phyloP scores from a whole-genome alignment of 2,888 invertebrate species.

The Lepidocyrtoides sp. region DNA sequence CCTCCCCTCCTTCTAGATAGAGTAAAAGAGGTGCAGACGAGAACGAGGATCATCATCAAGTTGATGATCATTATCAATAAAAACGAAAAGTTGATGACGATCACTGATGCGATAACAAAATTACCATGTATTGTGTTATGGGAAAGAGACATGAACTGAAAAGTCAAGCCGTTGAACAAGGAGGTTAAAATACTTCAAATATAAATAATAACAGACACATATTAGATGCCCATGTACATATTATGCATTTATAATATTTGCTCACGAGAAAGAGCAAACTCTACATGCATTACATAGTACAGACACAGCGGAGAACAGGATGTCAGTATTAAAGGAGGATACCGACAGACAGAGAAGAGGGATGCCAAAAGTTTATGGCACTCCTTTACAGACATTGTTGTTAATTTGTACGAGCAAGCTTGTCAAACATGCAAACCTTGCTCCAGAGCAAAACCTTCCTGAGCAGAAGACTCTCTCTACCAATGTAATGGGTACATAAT shows the following conservation, averaged over 20 bases:
- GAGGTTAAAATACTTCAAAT: background rate
- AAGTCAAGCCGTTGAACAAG: background rate
- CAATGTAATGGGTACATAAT: conserved; percentile 23
- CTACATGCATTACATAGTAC: background rate
- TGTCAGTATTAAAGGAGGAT: conserved; percentile 56
- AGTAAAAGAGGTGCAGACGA: background rate
- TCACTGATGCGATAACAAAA: conserved; percentile 62
- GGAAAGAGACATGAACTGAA: conserved; percentile 37
- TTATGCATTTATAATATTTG: no score
- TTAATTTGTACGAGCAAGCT: conserved; percentile 69
- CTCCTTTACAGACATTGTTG: conserved; percentile 70
- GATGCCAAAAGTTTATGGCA: conserved; percentile 68
- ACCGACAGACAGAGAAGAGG: conserved; percentile 49
- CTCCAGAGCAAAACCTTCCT: conserved; percentile 41
- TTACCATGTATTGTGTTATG: conserved; percentile 44
- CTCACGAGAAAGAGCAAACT: background rate
- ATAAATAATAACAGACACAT: no score
- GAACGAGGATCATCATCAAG: conserved; percentile 49
- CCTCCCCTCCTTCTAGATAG: background rate
- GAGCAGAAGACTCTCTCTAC: background rate
- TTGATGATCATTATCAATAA: conserved; percentile 62
- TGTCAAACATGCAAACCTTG: conserved; percentile 67
- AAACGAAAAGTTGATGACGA: conserved; percentile 65
- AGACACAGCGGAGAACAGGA: conserved; percentile 33
- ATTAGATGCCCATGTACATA: no score